A percentile compares a stretch with the other conserved stretches of the same genome.
These are phyloP conservation scores for Nycticryphes semicollaris DNA, from an alignment of 2,113 vertebrate species.

Conservation along the genomic window DNA sequence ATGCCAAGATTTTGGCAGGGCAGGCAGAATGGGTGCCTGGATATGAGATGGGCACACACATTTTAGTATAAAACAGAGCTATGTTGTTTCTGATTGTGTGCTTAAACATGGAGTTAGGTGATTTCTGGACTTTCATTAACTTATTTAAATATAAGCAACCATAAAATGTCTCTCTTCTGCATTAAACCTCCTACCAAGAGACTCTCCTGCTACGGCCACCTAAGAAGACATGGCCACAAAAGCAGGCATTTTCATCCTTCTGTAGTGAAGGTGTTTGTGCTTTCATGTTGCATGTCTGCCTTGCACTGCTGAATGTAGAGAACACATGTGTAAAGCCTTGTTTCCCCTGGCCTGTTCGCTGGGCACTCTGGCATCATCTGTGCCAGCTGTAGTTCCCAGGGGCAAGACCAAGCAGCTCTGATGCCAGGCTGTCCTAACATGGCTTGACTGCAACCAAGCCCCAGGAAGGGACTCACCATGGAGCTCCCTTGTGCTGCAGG, in stretches of 20 bases:
- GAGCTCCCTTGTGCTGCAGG: background rate
- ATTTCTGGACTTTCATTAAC: background rate
- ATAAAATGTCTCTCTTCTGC: background rate
- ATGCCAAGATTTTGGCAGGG: background rate
- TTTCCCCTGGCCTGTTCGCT: background rate
- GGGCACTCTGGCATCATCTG: background rate
- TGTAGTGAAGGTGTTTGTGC: background rate
- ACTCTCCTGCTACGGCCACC: background rate
- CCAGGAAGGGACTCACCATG: background rate
- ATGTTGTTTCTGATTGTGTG: accelerated
- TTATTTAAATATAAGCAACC: background rate
- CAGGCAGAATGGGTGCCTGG: background rate
- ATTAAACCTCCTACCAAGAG: background rate
- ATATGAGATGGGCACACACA: background rate
- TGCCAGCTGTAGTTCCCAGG: background rate
- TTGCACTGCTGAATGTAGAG: background rate
- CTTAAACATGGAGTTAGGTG: background rate
- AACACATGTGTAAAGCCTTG: background rate
- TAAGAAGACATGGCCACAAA: background rate
- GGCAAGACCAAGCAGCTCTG: accelerated
- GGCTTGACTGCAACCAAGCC: background rate
- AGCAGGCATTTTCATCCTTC: background rate
- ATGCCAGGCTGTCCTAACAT: background rate
- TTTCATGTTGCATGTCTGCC: background rate
- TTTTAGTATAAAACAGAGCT: background rate